A percentile compares a stretch with the other conserved stretches of the same genome.
phyloP scores from a whole-genome alignment of 2,113 vertebrate genomes.

The Ramphastos sulfuratus region DNA sequence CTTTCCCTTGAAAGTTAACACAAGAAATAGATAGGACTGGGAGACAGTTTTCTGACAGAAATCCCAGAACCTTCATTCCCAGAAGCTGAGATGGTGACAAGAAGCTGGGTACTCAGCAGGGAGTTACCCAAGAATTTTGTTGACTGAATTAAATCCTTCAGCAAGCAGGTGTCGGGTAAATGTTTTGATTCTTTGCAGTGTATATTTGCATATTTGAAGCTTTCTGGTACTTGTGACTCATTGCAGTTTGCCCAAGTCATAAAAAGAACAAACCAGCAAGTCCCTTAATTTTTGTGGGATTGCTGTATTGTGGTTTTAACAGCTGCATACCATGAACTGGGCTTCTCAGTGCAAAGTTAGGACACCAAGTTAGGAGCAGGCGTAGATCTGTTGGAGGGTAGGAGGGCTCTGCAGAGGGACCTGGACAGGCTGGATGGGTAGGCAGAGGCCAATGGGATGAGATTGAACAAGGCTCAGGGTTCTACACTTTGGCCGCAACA shows the following conservation, averaged over 20 bases:
- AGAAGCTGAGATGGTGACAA: conserved; percentile 42
- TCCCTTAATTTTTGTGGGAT: neutral
- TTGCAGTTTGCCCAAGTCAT: conserved; percentile 21
- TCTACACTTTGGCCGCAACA: too few species aligned
- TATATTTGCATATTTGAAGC: conserved; percentile 57
- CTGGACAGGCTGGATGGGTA: too few species aligned
- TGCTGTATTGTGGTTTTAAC: neutral
- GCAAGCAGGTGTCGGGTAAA: conserved; percentile 63
- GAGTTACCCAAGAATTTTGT: conserved; percentile 51
- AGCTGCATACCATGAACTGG: fast-evolving
- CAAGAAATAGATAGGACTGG: conserved; percentile 40
- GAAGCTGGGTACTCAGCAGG: conserved; percentile 42
- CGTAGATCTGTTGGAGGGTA: too few species aligned
- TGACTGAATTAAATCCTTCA: conserved; percentile 56
- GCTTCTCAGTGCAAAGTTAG: neutral
- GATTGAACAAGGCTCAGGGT: too few species aligned
- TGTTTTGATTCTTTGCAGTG: conserved; percentile 61
- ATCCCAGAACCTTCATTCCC: conserved; percentile 60
- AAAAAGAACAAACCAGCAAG: conserved; percentile 8
- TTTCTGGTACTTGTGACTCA: conserved; percentile 36
- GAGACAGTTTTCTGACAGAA: conserved; percentile 66
- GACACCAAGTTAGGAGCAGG: too few species aligned
- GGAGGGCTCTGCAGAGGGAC: too few species aligned
- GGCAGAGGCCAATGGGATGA: too few species aligned
- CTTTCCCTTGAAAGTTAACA: conserved; percentile 57